Evolutionary conservation across 2,797 vertebrate genomes (phyloP).

Genomic region (Enteromius afrohamiltoni): DNA sequence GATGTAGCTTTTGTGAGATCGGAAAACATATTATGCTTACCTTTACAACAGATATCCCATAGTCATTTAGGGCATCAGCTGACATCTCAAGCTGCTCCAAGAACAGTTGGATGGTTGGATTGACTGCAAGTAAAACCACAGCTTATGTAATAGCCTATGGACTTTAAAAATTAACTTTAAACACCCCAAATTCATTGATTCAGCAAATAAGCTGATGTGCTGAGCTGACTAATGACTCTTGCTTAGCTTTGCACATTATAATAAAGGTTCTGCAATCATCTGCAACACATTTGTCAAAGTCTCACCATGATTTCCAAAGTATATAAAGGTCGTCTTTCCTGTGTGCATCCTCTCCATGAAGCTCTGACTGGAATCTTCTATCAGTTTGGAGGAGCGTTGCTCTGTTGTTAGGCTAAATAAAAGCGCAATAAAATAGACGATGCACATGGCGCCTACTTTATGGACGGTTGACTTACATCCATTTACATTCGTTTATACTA

Average conservation of each 20-base stretch:
- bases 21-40: slow-evolving; percentile 62
- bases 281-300: not conserved
- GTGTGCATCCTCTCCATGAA: slow-evolving; percentile 71
- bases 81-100: slow-evolving; percentile 83
- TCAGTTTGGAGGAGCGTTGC: slow-evolving; percentile 61
- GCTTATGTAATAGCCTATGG: not conserved
- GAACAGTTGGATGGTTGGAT: slow-evolving; percentile 76
- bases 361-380: slow-evolving; percentile 61
- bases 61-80: slow-evolving; percentile 80
- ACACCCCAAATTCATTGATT: not conserved
- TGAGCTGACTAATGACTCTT: not conserved
- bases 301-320: slow-evolving; percentile 84
- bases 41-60: slow-evolving; percentile 85
- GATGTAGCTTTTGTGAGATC: not conserved
- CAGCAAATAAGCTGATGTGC: not conserved
- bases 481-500: not conserved
- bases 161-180: not conserved
- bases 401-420: slow-evolving; percentile 62
- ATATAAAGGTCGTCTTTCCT: slow-evolving; percentile 84
- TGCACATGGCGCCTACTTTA: not conserved
- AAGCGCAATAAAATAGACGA: slow-evolving; percentile 44
- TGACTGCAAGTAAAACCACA: slow-evolving; percentile 64
- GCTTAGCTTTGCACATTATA: not conserved
- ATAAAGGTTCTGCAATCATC: not conserved
- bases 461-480: not conserved